Conservation (phyloP, 2,797 vertebrate genomes). For the Leptoclinus maculatus region DNA sequence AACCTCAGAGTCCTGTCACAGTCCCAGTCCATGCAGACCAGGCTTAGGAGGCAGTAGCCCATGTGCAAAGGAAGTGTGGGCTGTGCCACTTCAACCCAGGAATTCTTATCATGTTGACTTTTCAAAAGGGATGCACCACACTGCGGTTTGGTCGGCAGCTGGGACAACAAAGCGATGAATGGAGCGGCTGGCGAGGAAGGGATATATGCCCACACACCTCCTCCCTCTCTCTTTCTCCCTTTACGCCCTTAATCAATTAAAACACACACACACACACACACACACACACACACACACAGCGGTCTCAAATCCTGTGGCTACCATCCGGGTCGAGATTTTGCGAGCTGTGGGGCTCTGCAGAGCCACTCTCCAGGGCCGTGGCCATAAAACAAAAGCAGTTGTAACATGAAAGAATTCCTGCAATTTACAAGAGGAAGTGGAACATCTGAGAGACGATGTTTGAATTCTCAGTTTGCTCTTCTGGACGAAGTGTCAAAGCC, state of each 20-base stretch:
- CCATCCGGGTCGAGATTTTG: conserved; percentile 68
- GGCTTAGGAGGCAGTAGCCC: conserved; percentile 58
- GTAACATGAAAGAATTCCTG: conserved; percentile 91
- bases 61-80: conserved; percentile 74
- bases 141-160: conserved; percentile 79
- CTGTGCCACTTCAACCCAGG: conserved; percentile 75
- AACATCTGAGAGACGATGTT: conserved; percentile 86
- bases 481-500: conserved; percentile 78
- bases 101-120: conserved; percentile 83
- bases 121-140: conserved; percentile 79
- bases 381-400: conserved; percentile 87
- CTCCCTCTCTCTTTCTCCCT: conserved; percentile 54
- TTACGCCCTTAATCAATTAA: conserved; percentile 58
- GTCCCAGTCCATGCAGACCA: conserved; percentile 41
- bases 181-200: conserved; percentile 73
- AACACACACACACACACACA: conserved; percentile 24
- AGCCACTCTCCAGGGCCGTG: conserved; percentile 75
- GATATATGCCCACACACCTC: conserved; percentile 76
- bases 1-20: conserved; percentile 61
- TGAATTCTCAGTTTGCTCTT: conserved; percentile 81
- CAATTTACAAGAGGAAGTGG: conserved; percentile 89
- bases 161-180: conserved; percentile 82
- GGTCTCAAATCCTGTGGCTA: conserved; percentile 52
- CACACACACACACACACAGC: conserved; percentile 4
- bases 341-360: conserved; percentile 68